Base-by-base conservation (phyloP, 1,140 invertebrate species). In the Drosophila sucinea region DNA sequence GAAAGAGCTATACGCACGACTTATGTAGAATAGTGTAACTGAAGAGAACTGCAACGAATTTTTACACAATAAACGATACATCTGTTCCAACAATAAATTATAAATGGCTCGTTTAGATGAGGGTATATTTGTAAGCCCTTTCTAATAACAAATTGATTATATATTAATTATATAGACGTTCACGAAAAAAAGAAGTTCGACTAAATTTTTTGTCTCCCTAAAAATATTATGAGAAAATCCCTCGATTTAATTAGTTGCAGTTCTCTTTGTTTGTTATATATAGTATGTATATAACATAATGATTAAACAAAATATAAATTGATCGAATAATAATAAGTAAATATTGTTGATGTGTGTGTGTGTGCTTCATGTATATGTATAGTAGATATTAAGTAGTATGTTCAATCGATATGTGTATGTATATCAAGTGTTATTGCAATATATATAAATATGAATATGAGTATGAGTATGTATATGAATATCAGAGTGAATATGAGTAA, bases 381-480 rank as follows among this genome's bases (percentile, higher is more conserved):
- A 44, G 4, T 4, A 40, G 40, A 40, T 63, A 29, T 8, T 8
- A 17, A 17, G 17, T 17, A 17, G 27, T 38, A 64, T 65, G 51
- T 55, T 41, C 51, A 64, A 10, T 25, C 29, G 29, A n/a, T 64
- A 41, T 44, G 61, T 65, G 63, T 67, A 62, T 60, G 55, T 29
- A 76, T 10, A 30, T 40, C 25, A 32, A 41, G n/a, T n/a, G 40
- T 23, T 44, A 4, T 41, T 40, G 4, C 27, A 44, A 8, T 44
- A 70, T 63, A 67, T 65, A 67, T 57, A 63, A 54, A 60, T 51
- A 55, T 55, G 57, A 67, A 44, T 57, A 67, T 56, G 60, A 58
- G 61, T 66, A 73, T 77, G 70, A 67, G 71, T 72, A 80, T 60
- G 55, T 33, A 4, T 6, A 33, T 57, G 6, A 57, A 29, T 17